Conservation (phyloP, 1,140 invertebrate species). For the Achatina immaculata region DNA sequence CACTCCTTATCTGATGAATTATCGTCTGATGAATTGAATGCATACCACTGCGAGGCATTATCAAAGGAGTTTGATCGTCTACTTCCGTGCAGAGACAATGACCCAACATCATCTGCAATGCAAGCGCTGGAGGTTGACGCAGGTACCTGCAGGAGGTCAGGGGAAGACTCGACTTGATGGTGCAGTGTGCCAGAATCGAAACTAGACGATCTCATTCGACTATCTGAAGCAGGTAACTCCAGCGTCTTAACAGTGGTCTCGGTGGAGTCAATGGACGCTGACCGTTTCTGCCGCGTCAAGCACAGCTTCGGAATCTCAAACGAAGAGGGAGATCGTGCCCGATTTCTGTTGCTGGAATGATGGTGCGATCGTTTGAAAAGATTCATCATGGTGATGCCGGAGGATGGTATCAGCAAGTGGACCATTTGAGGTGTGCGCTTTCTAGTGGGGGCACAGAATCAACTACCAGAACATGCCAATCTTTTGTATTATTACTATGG, state of each 20-base stretch:
- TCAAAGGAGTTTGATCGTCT: constrained; percentile 52
- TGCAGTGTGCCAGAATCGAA: constrained; percentile 52
- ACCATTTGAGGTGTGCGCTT: background rate
- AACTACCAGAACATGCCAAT: background rate
- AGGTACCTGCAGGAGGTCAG: constrained; percentile 50
- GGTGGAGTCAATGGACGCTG: constrained; percentile 52
- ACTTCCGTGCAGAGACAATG: constrained; percentile 48
- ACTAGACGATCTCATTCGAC: constrained; percentile 59
- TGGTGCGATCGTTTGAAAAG: constrained; percentile 52
- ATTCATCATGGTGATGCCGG: constrained; percentile 41
- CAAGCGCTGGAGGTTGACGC: background rate
- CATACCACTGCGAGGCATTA: constrained; percentile 43
- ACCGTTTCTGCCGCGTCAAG: constrained; percentile 52
- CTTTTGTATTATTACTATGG: too few species aligned
- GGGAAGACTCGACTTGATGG: background rate
- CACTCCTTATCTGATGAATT: constrained; percentile 51
- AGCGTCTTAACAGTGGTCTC: constrained; percentile 31
- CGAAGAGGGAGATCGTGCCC: constrained; percentile 39
- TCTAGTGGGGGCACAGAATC: background rate
- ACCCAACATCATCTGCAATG: constrained; percentile 34
- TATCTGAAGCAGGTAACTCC: constrained; percentile 49
- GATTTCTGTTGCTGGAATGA: constrained; percentile 46
- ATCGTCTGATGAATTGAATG: constrained; percentile 51
- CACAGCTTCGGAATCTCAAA: constrained; percentile 65
- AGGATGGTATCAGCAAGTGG: background rate